Evolutionary conservation across 2,113 vertebrate genomes (phyloP).

Genomic region (Cettia cetti): DNA sequence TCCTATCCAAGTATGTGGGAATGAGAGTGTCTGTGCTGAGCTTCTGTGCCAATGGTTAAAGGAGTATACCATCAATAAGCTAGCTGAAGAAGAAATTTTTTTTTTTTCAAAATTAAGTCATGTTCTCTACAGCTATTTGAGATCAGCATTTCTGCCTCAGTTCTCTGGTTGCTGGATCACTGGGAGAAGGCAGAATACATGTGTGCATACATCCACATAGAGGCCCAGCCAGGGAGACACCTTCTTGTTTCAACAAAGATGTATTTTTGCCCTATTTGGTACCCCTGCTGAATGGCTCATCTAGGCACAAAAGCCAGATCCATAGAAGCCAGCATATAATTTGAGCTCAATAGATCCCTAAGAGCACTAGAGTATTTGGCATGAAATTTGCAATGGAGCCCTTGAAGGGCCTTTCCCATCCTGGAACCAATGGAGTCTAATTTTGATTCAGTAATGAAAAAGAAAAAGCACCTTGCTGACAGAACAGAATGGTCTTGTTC

Average conservation of each 20-base stretch:
- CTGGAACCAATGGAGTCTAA: neutral
- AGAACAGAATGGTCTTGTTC: neutral
- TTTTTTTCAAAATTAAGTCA: neutral
- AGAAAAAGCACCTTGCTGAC: neutral
- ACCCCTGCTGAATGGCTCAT: conserved; percentile 20
- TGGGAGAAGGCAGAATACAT: neutral
- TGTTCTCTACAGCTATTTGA: neutral
- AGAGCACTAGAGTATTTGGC: conserved; percentile 19
- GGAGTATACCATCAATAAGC: conserved; percentile 51
- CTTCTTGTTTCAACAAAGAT: conserved; percentile 17
- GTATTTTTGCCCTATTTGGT: neutral
- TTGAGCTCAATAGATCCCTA: conserved; percentile 44
- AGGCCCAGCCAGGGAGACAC: neutral
- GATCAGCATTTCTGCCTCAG: neutral
- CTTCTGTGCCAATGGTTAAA: conserved; percentile 64
- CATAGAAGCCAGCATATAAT: neutral
- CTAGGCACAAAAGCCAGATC: conserved; percentile 34
- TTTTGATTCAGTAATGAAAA: neutral
- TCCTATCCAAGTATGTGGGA: conserved; percentile 59
- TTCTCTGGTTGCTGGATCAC: neutral
- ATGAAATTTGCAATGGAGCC: neutral
- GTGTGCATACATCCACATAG: neutral
- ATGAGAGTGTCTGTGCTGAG: neutral
- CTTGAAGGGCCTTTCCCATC: neutral
- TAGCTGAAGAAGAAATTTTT: neutral